Conservation (phyloP, 1,140 invertebrate genomes). For the Psix sp. region DNA sequence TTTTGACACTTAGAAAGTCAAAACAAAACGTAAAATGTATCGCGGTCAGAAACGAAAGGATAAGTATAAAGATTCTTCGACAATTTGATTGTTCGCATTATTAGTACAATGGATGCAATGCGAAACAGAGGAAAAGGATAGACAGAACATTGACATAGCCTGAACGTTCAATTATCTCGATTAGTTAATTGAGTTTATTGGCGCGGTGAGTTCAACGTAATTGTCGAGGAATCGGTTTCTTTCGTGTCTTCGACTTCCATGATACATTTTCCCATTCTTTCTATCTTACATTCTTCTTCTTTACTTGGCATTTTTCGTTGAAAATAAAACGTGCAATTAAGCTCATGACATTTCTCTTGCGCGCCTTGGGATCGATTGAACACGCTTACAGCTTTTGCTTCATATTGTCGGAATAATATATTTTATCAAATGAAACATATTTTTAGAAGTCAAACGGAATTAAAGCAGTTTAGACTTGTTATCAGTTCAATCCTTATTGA, state of each 20-base stretch:
- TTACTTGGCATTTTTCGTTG: constrained; percentile 19
- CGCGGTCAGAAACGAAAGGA: background rate
- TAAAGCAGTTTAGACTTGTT: too few species aligned
- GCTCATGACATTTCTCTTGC: constrained; percentile 54
- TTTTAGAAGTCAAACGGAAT: too few species aligned
- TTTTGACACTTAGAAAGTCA: constrained; percentile 3
- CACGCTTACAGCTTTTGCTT: too few species aligned
- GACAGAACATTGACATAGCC: constrained; percentile 36
- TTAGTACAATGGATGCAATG: constrained; percentile 19
- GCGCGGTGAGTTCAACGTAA: constrained; percentile 57
- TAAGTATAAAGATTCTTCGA: constrained; percentile 18
- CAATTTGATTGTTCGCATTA: constrained; percentile 38
- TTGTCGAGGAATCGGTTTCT: constrained; percentile 66
- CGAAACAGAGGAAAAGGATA: constrained; percentile 22
- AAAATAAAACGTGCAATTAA: constrained; percentile 62
- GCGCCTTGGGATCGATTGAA: constrained; percentile 2
- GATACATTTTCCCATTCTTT: constrained; percentile 23
- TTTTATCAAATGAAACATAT: too few species aligned
- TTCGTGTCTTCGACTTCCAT: constrained; percentile 43
- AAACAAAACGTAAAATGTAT: background rate
- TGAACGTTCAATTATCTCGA: constrained; percentile 71
- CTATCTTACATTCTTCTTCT: constrained; percentile 2
- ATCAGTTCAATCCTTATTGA: too few species aligned
- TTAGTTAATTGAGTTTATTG: constrained; percentile 73
- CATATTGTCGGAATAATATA: too few species aligned